Evolutionary conservation across 1,140 invertebrate species (phyloP), one percentile per base, ranked within the genome.

Genomic region (Colletes gigas): DNA sequence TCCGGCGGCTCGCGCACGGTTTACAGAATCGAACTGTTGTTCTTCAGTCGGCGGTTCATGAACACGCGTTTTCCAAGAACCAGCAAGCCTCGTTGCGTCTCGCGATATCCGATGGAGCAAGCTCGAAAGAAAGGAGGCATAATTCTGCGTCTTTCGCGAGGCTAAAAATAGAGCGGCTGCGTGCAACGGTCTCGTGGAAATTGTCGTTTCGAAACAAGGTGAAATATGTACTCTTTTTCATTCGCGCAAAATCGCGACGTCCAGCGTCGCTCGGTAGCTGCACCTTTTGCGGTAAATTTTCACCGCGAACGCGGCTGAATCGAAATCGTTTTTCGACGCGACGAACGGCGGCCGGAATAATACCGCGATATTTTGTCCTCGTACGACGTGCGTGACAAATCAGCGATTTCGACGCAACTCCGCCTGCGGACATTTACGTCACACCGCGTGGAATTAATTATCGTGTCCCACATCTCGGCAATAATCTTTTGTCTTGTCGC

Each of bases 361-460:
- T 30, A 30, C 30, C 30, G 30, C 30, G 30, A 30, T 30, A 30
- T 30, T 30, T 30, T 30, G 30, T 30, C 30, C 30, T 30, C 30
- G 30, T 30, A 30, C 30, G 30, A 30, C 30, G 30, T 30, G 30
- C 30, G 30, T 30, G 30, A 30, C 30, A 30, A 30, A 30, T 30
- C 30, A 30, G 30, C 30, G 30, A 30, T 30, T 30, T 30, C 30
- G 30, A 30, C 30, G 30, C 30, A 30, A 30, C 30, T 30, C 30
- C 2, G 30, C 30, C 30, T 30, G 15, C 21, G 5, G 15, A 12
- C 30, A 44, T 70, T 70, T n/a, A 17, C 44, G 55, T 50, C 57
- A 52, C 44, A 14, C 19, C 47, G 59, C 21, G 47, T 39, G 54
- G 70, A 72, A 72, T 72, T 60, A 72, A 72, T 72, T 72, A 72